These are phyloP conservation scores for Baccha elongata DNA, from an alignment of 2,888 invertebrate species.

Conservation along the genomic window DNA sequence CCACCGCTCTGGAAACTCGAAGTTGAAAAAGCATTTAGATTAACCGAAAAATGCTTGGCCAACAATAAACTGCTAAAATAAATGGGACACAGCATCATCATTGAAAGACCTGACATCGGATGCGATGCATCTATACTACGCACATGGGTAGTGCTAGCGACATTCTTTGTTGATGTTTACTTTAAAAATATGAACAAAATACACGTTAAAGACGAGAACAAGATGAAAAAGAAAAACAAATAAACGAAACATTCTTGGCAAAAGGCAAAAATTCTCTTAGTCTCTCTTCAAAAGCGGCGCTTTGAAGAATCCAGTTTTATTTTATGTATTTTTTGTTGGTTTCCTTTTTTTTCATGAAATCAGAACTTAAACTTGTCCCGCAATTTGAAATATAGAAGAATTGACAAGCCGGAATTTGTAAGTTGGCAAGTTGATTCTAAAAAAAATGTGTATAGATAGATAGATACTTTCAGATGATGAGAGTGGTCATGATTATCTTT, in stretches of 20 bases:
- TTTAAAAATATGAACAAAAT: constrained; percentile 54
- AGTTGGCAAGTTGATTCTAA: constrained; percentile 55
- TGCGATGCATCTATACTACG: constrained; percentile 28
- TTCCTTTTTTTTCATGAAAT: constrained; percentile 33
- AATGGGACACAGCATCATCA: constrained; percentile 65
- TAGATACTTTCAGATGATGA: not conserved
- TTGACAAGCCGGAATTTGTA: constrained; percentile 69
- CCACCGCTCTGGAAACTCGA: constrained; percentile 39
- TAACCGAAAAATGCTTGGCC: constrained; percentile 61
- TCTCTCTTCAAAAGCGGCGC: constrained; percentile 54
- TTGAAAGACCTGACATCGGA: constrained; percentile 31
- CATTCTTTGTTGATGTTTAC: constrained; percentile 64
- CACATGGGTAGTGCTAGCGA: constrained; percentile 57
- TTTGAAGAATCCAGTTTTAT: constrained; percentile 67
- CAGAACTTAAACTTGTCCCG: constrained; percentile 69
- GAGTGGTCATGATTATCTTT: not conserved
- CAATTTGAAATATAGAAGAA: constrained; percentile 66
- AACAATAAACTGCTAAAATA: constrained; percentile 63
- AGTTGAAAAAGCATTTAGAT: constrained; percentile 56
- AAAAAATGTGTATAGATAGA: constrained; percentile 27
- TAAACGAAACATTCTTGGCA: constrained; percentile 57
- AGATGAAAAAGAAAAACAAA: constrained; percentile 33
- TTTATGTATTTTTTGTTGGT: constrained; percentile 20
- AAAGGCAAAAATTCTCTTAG: constrained; percentile 34
- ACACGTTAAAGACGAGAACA: constrained; percentile 39